Evolutionary conservation across 2,888 invertebrate genomes (phyloP), one percentile per base, ranked within the genome.

Genomic region (Lymantria monacha): DNA sequence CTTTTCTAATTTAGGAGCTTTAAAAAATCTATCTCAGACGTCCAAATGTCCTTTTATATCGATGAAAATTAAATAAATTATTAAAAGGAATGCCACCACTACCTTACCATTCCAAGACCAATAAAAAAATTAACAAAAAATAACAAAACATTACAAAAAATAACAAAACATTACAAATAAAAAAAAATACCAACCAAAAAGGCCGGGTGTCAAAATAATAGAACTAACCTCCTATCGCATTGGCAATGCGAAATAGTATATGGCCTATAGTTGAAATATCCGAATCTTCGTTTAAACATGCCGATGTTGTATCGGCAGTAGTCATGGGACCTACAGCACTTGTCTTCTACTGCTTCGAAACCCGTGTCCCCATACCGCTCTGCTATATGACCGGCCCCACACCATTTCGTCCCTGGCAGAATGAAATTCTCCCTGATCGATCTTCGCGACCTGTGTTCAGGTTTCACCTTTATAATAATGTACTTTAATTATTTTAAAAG

Each of bases 301-400:
- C 92, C 92, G 69, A 96, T 91, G 74, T 93, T 92, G 71, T 91
- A 81, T 48, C 93, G 91, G 81, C 96, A 96, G 72, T 93, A 92
- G 83, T 96, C 96, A 82, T 96, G 96, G 44, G 93, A 89, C 60
- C 96, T 88, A 86, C 96, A 96, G 89, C 96, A 96, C 44, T 89
- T 83, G 81, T 96, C 96, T 52, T 94, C 93, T 15, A 82, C 63
- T 40, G 70, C 79, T 54, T 87, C 82, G 11, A 62, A 53, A 10
- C 91, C 96, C 65, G 96, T 85, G 57, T 95, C 93, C 60, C 90
- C 91, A 82, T 94, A 94, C 42, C 85, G 85, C 48, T 87, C 62
- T 87, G 95, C 75, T 78, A 90, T 72, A 88, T 93, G 75, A 79
- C 94, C 80, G 72, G 92, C 85, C 8, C 96, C 96, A 83, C 96